Evolutionary conservation across 2,888 invertebrate species (phyloP), one percentile per base, ranked within the genome.

Genomic region (Scaptomyza polygonia): DNA sequence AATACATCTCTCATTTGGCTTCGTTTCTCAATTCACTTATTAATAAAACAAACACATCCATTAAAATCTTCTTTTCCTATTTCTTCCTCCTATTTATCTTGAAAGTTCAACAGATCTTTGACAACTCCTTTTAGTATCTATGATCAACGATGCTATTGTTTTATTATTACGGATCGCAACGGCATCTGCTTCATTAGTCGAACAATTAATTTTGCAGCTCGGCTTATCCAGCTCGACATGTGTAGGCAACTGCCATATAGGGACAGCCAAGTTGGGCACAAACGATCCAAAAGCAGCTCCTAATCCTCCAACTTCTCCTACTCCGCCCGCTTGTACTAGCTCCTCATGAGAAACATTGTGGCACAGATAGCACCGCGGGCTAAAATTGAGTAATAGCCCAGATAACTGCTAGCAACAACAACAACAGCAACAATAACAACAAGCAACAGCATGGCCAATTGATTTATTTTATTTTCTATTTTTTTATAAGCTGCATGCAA

Each of bases 381-480:
- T 64, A 78, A 72, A 85, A 85, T 87, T 85, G 85, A 85, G 86
- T 85, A 86, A 86, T 88, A 83, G 75, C 79, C 82, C 73, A 56
- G 72, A 80, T 88, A 86, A 82, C 82, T 73, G 74, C 66, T 58
- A 56, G 53, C 62, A 75, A 74, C 75, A 58, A 40, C 57, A 51
- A 59, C 57, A 57, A 34, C 44, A 48, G 4, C n/a, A n/a, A 25
- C n/a, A 55, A 49, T 21, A 56, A 39, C 36, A 64, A 52, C 49
- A 52, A 62, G 34, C 68, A 48, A 54, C 29, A 58, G 70, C 77
- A 72, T 83, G 73, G 72, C 79, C 82, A 88, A 88, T 89, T 89
- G 89, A 88, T 89, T 89, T 89, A 89, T 89, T 73, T 86, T 82
- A 79, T 84, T 86, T 83, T 81, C 77, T 70, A 77, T 52, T 77